Percentiles rank a stretch among this genome's conserved stretches.
Conservation (phyloP, 53 echinoderm and acorn worm species). For the Luidia sarsii region DNA sequence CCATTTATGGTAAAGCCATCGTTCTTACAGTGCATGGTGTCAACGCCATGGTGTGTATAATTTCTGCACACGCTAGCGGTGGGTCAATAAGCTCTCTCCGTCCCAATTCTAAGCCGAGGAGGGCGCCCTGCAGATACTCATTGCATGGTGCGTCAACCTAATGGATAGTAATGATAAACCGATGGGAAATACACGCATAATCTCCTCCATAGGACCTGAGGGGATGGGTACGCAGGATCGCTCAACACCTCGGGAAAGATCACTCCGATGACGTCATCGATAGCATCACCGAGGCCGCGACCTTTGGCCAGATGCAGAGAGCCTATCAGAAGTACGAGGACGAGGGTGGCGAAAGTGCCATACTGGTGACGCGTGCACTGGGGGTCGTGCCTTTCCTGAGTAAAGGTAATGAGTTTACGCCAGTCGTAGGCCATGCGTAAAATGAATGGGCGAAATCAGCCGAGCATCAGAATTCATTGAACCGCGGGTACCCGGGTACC, state of each 20-base stretch:
- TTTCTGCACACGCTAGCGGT: too few relatives aligned
- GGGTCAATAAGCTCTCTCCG: too few relatives aligned
- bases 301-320: not conserved
- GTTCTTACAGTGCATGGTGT: too few relatives aligned
- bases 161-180: not conserved
- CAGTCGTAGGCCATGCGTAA: too few relatives aligned
- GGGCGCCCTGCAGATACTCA: too few relatives aligned
- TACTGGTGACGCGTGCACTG: not conserved
- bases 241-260: not conserved
- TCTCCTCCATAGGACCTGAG: not conserved
- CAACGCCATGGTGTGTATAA: too few relatives aligned
- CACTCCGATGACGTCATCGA: not conserved
- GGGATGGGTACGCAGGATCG: not conserved
- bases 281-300: not conserved
- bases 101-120: too few relatives aligned
- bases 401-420: slow-evolving; percentile 61
- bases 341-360: not conserved
- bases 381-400: slow-evolving; percentile 62
- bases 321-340: not conserved
- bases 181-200: not conserved
- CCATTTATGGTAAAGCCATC: too few relatives aligned
- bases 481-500: too few relatives aligned
- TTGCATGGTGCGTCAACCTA: too few relatives aligned
- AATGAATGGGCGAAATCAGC: too few relatives aligned
- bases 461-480: too few relatives aligned